phyloP scores from a whole-genome alignment of 2,797 vertebrate species.

The Iguana delicatissima region DNA sequence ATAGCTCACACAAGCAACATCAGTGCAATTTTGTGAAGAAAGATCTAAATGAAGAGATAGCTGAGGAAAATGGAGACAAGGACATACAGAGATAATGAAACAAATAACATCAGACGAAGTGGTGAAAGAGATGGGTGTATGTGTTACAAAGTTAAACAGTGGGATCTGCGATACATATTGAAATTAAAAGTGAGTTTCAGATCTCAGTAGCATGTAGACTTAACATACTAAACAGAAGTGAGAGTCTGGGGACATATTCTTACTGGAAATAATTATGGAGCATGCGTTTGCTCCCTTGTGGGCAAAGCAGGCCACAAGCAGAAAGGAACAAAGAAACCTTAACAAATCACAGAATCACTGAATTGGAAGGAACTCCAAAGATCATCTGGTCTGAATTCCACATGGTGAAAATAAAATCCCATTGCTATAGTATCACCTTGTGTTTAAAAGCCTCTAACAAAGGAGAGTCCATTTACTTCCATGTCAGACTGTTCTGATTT shows the following conservation, averaged over 20 bases:
- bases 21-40: not conserved
- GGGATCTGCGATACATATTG: not conserved
- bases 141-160: not conserved
- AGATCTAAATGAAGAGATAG: constrained; percentile 18
- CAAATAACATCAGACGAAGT: not conserved
- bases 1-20: not conserved
- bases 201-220: not conserved
- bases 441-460: not conserved
- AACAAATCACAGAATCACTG: too few species aligned
- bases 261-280: accelerated
- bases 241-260: not conserved
- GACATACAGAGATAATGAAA: not conserved
- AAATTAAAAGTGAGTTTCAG: not conserved
- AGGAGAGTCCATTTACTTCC: not conserved
- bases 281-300: not conserved
- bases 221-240: not conserved
- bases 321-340: too few species aligned
- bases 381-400: not conserved
- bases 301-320: too few species aligned
- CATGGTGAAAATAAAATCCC: too few species aligned
- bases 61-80: not conserved
- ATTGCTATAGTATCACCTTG: too few species aligned
- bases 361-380: too few species aligned
- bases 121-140: not conserved
- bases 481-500: not conserved